A percentile compares a stretch with the other conserved stretches of the same genome.
Conservation (phyloP, 2,113 vertebrate genomes). For the Silurus asotus region DNA sequence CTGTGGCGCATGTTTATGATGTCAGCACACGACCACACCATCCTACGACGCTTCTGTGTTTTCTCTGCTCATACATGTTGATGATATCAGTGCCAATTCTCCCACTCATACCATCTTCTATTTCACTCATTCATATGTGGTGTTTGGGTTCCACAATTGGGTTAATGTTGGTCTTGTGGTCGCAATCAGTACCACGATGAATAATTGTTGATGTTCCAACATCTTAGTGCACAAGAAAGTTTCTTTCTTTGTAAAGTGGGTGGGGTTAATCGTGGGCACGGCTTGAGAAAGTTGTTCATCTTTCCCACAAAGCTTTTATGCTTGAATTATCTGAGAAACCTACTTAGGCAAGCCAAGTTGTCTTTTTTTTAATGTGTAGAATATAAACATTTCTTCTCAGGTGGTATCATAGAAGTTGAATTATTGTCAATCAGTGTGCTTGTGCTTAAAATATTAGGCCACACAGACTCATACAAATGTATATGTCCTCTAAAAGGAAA, state of each 20-base stretch:
- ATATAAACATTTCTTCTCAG: neutral
- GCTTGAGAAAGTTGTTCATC: neutral
- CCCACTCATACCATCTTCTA: slow-evolving; percentile 11
- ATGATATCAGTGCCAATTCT: neutral
- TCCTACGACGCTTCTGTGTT: neutral
- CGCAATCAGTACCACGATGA: neutral
- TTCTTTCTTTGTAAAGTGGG: neutral
- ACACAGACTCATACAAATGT: neutral
- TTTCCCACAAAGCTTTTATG: neutral
- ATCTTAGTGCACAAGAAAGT: neutral
- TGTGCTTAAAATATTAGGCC: neutral
- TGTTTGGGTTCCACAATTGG: neutral
- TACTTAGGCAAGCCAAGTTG: neutral
- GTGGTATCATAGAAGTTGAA: neutral
- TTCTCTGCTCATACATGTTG: slow-evolving; percentile 7
- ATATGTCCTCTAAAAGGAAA: neutral
- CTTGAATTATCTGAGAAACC: neutral
- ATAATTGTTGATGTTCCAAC: neutral
- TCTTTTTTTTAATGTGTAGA: neutral
- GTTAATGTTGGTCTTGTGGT: neutral
- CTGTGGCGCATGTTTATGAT: slow-evolving; percentile 59
- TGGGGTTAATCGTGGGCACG: neutral
- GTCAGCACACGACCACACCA: slow-evolving; percentile 57
- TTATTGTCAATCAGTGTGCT: neutral
- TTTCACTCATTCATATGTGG: slow-evolving; percentile 13